Base-by-base conservation (phyloP, 2,888 invertebrate species). In the Atrina japonica region DNA sequence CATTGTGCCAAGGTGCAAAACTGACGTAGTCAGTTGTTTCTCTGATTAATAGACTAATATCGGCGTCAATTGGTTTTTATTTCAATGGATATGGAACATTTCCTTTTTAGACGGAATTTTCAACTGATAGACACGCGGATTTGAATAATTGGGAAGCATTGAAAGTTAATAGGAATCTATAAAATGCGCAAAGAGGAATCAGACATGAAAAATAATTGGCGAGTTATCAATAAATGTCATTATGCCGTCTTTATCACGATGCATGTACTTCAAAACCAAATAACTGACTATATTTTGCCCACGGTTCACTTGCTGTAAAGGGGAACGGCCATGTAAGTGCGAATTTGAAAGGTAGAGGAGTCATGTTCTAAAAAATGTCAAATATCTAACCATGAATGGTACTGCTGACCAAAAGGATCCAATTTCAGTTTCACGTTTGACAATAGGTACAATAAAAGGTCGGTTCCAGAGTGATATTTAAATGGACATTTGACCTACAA, bases 401-500 rank as follows among this genome's bases (percentile, higher is more conserved):
- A 18, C 56, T 21, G 21, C n/a, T 11, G 35, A 40, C 35, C 56
- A 35, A 52, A 1, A 56, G 16, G 18, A 16, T 56, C 56, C 18
- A 40, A 40, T 56, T 56, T 56, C 56, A 56, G 40, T 40, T 21
- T 40, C 18, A 16, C 23, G 40, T 14, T 40, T 35, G 23, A 56
- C 56, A 56, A 56, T 56, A 23, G n/a, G 56, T 56, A 23, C 56
- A 35, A 56, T 56, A 40, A 56, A 18, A 35, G 56, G 35, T 35
- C 23, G 6, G 40, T 56, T 35, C 35, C 40, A 21, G 23, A 56
- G 56, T 56, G 49, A 47, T 43, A 47, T 61, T 30, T 49, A 61
- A 52, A 61, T 61, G 61, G 61, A 61, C 61, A 30, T 47, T 50
- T 61, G 61, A 61, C 61, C 61, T 43, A 43, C 47, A 47, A 56